Conservation (phyloP, 2,797 vertebrate genomes). For the Holocentrus rufus region DNA sequence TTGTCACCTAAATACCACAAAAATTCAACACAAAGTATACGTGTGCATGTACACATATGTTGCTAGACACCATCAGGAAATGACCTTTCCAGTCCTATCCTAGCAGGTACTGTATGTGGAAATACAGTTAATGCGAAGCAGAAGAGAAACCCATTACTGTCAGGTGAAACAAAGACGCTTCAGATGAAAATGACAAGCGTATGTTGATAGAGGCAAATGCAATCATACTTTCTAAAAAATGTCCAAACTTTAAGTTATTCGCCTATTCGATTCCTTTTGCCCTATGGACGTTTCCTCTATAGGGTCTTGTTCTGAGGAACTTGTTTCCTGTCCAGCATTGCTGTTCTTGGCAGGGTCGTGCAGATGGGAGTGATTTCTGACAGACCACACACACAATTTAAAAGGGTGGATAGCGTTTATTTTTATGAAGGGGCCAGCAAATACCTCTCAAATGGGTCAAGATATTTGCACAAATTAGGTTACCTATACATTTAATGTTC, state of each 20-base stretch:
- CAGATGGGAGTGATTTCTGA: slow-evolving; percentile 83
- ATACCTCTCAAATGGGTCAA: slow-evolving; percentile 75
- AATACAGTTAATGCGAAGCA: slow-evolving; percentile 18
- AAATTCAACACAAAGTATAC: slow-evolving; percentile 23
- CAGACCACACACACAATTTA: slow-evolving; percentile 85
- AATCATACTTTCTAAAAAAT: slow-evolving; percentile 48
- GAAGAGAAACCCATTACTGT: neutral
- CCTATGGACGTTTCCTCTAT: slow-evolving; percentile 62
- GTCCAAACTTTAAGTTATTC: slow-evolving; percentile 34
- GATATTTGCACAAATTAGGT: slow-evolving; percentile 76
- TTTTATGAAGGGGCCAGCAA: slow-evolving; percentile 71
- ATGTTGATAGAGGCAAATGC: slow-evolving; percentile 16
- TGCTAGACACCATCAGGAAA: neutral
- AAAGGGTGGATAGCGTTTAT: slow-evolving; percentile 77
- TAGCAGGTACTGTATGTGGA: slow-evolving; percentile 1
- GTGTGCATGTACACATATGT: no score
- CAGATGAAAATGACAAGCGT: slow-evolving; percentile 19
- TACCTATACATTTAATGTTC: slow-evolving; percentile 68
- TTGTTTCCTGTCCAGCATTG: slow-evolving; percentile 78
- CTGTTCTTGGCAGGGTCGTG: slow-evolving; percentile 79
- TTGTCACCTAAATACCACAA: slow-evolving; percentile 43
- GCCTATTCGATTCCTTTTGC: slow-evolving; percentile 28
- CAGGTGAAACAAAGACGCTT: slow-evolving; percentile 1
- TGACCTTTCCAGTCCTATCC: neutral
- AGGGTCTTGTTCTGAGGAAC: slow-evolving; percentile 74